A percentile compares a stretch with the other conserved stretches of the same genome.
Evolutionary conservation across 2,113 vertebrate genomes (phyloP).

Genomic region (Synchiropus splendidus): DNA sequence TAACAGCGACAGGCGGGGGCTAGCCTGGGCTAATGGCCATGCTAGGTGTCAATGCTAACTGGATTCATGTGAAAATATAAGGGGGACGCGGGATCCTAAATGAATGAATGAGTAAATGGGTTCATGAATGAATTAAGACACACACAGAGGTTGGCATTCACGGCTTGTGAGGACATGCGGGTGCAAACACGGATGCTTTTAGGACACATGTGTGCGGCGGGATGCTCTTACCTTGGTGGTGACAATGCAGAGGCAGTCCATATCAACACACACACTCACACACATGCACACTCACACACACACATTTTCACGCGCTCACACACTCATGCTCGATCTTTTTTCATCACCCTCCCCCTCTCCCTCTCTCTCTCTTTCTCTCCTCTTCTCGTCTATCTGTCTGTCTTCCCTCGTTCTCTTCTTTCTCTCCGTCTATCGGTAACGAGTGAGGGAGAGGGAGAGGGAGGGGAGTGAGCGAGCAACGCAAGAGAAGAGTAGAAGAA

Average conservation of each 20-base stretch:
- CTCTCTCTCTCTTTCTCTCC: constrained; percentile 14
- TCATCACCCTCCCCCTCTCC: constrained; percentile 10
- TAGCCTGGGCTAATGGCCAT: too few relatives aligned
- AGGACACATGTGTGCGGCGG: constrained; percentile 8
- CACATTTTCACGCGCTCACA: constrained; percentile 12
- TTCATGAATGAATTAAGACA: constrained; percentile 1
- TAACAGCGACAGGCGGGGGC: too few relatives aligned
- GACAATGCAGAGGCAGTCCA: constrained; percentile 62
- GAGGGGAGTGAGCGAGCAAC: constrained; percentile 2
- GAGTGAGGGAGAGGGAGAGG: constrained; percentile 14
- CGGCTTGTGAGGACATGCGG: constrained; percentile 3
- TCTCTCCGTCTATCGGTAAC: constrained; percentile 33
- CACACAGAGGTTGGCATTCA: constrained; percentile 1
- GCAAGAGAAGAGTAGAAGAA: constrained; percentile 11
- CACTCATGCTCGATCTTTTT: constrained; percentile 19
- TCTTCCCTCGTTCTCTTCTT: constrained; percentile 22
- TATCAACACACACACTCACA: constrained; percentile 51
- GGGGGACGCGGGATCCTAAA: too few relatives aligned
- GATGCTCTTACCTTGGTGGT: constrained; percentile 61
- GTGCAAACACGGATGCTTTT: not conserved
- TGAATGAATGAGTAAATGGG: constrained; percentile 11
- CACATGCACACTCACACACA: constrained; percentile 23
- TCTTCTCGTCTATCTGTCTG: constrained; percentile 10
- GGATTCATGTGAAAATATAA: too few relatives aligned
- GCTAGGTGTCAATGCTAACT: too few relatives aligned